Evolutionary conservation across 2,888 invertebrate genomes (phyloP).

Genomic region (Trissolcus brochymenae): DNA sequence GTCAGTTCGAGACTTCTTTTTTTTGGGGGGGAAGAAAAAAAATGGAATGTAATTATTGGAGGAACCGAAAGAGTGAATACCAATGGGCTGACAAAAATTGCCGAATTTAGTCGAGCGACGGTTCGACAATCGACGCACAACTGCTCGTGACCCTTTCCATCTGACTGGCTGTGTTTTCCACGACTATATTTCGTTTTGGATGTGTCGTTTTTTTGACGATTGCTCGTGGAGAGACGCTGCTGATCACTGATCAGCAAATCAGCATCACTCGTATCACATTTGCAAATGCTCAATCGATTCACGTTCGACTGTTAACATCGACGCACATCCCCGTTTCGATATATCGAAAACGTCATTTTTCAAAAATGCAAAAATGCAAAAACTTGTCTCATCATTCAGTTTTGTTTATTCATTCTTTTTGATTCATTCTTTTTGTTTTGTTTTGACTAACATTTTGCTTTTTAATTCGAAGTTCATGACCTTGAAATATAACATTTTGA

Average conservation of each 20-base stretch:
- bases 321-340: no score
- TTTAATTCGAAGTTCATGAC: no score
- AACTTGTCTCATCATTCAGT: no score
- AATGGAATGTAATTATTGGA: constrained; percentile 25
- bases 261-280: no score
- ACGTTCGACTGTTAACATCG: background rate
- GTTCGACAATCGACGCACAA: constrained; percentile 16
- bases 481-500: no score
- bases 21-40: constrained; percentile 2
- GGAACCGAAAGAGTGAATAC: constrained; percentile 8
- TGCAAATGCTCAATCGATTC: constrained; percentile 3
- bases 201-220: constrained; percentile 15
- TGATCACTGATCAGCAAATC: constrained; percentile 11
- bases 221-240: constrained; percentile 33
- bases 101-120: constrained; percentile 6
- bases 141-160: constrained; percentile 30
- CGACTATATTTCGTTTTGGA: background rate
- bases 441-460: no score
- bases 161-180: constrained; percentile 15
- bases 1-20: constrained; percentile 15
- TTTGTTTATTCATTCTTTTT: no score
- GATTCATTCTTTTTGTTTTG: no score
- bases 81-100: constrained; percentile 8
- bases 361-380: no score
- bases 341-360: no score